Percentiles rank a stretch among this genome's conserved stretches.
Conservation (phyloP, 1,140 invertebrate genomes). For the Drosophila sturtevanti region DNA sequence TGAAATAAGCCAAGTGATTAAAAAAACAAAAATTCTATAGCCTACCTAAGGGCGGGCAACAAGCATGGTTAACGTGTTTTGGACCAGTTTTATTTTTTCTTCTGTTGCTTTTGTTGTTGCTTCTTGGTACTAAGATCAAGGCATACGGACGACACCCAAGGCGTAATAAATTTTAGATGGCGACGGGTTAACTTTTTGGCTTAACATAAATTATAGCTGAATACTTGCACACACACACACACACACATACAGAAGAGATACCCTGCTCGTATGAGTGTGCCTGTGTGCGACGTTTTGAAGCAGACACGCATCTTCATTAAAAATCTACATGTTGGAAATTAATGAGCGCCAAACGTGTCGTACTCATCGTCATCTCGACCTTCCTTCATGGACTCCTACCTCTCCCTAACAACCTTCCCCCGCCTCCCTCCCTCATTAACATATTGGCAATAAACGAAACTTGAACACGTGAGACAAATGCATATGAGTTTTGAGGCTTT, state of each 20-base stretch:
- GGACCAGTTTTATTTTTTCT: constrained; percentile 8
- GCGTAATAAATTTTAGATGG: constrained; percentile 60
- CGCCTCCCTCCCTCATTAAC: constrained; percentile 20
- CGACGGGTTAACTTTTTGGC: constrained; percentile 66
- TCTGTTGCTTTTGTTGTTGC: constrained; percentile 13
- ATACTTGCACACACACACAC: constrained; percentile 6
- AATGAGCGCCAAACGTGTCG: constrained; percentile 67
- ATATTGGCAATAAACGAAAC: constrained; percentile 65
- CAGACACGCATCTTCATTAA: constrained; percentile 72
- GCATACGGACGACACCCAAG: constrained; percentile 25
- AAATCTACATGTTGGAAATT: constrained; percentile 74
- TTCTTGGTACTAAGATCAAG: constrained; percentile 26
- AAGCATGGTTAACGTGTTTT: constrained; percentile 7
- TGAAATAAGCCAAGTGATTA: constrained; percentile 60
- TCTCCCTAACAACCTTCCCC: too few species aligned
- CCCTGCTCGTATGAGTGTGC: not conserved
- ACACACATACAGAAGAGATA: constrained; percentile 12
- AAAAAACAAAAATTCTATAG: constrained; percentile 35
- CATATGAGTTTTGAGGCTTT: constrained; percentile 68
- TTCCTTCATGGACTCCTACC: too few species aligned
- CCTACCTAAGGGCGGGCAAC: constrained; percentile 25
- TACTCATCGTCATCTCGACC: constrained; percentile 5
- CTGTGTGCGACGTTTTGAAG: constrained; percentile 11
- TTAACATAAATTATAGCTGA: constrained; percentile 70
- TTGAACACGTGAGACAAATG: constrained; percentile 73